These are phyloP conservation scores for Urocolius indicus DNA, from an alignment of 2,113 vertebrate species.

Conservation along the genomic window DNA sequence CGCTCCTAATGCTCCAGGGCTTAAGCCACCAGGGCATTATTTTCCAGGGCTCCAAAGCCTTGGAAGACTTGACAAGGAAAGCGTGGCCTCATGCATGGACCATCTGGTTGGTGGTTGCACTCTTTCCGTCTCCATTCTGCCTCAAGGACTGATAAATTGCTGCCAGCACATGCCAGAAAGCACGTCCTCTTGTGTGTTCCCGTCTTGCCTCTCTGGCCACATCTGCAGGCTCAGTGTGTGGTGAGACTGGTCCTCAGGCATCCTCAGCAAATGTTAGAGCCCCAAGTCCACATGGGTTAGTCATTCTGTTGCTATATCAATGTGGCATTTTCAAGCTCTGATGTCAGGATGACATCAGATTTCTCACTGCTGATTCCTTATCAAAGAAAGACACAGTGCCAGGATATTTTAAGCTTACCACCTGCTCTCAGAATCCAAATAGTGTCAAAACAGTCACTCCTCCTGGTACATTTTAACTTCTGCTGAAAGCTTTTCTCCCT, in stretches of 20 bases:
- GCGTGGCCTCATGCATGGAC: accelerated
- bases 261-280: background rate
- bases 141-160: background rate
- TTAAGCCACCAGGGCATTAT: background rate
- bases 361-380: background rate
- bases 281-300: background rate
- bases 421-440: background rate
- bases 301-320: accelerated
- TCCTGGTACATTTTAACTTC: background rate
- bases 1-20: background rate
- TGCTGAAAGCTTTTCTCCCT: background rate
- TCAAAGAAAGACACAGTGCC: background rate
- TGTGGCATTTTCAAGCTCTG: background rate
- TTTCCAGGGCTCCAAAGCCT: background rate
- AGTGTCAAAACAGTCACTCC: background rate
- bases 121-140: background rate
- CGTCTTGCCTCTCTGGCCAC: background rate
- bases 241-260: too few species aligned
- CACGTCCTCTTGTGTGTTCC: accelerated
- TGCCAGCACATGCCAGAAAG: background rate
- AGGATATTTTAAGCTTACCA: background rate
- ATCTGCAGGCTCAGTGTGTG: background rate
- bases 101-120: background rate
- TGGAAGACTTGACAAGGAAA: background rate
- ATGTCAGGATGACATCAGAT: background rate